Evolutionary conservation across 2,888 invertebrate genomes (phyloP).

Genomic region (Drosophila sordidula): DNA sequence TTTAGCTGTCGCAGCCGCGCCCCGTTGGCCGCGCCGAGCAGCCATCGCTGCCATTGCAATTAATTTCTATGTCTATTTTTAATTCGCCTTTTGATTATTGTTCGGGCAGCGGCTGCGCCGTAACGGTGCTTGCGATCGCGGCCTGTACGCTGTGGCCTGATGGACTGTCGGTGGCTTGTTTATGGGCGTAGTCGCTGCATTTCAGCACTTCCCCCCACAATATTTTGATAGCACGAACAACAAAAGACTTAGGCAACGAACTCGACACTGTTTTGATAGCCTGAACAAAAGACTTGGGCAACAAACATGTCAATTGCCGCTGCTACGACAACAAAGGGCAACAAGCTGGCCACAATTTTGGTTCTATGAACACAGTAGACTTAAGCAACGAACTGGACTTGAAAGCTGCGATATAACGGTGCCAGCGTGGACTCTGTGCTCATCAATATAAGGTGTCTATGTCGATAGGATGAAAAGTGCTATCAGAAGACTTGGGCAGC

Average conservation of each 20-base stretch:
- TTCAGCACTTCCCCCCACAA: slow-evolving; percentile 49
- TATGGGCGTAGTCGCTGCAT: slow-evolving; percentile 29
- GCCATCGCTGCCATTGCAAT: slow-evolving; percentile 57
- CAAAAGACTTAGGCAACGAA: slow-evolving; percentile 37
- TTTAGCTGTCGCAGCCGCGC: slow-evolving; percentile 48
- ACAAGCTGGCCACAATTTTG: no score
- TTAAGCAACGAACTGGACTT: slow-evolving; percentile 16
- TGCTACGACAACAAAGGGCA: no score
- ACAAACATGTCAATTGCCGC: not conserved
- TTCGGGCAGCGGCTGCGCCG: slow-evolving; percentile 16
- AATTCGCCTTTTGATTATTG: slow-evolving; percentile 66
- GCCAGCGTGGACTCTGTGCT: not conserved
- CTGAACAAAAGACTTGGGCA: slow-evolving; percentile 30
- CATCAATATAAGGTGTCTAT: not conserved
- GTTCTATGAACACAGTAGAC: slow-evolving; percentile 14
- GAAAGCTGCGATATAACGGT: not conserved
- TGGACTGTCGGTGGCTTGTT: not conserved
- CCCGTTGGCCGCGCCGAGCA: slow-evolving; percentile 31
- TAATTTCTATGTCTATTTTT: slow-evolving; percentile 73
- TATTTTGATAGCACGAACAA: slow-evolving; percentile 40
- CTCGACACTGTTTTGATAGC: slow-evolving; percentile 7
- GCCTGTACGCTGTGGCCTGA: not conserved
- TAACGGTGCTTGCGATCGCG: slow-evolving; percentile 39
- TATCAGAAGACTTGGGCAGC: slow-evolving; percentile 28
- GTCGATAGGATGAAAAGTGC: not conserved